phyloP scores from a whole-genome alignment of 2,113 vertebrate species.

The Hyperopisus bebe region DNA sequence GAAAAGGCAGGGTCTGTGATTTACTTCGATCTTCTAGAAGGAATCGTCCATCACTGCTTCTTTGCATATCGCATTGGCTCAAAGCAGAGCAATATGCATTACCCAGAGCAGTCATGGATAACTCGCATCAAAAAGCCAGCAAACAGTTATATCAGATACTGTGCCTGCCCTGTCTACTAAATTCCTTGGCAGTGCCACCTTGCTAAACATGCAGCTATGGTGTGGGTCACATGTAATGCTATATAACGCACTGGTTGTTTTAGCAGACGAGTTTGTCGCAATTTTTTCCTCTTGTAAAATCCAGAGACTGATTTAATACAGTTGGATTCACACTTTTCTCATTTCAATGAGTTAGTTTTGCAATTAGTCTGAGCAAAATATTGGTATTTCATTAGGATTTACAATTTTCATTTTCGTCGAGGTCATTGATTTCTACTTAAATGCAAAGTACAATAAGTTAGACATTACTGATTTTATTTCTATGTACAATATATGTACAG shows the following conservation, averaged over 20 bases:
- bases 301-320: neutral
- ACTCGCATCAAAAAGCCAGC: neutral
- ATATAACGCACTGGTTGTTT: neutral
- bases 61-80: neutral
- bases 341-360: neutral
- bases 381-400: neutral
- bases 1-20: conserved; percentile 5
- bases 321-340: neutral
- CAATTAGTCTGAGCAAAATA: neutral
- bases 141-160: too few species aligned
- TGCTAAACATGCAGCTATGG: neutral
- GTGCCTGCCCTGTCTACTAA: neutral
- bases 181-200: neutral
- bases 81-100: neutral
- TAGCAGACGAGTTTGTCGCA: neutral
- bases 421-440: neutral
- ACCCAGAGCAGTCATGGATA: neutral
- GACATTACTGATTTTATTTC: neutral
- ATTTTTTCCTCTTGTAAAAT: neutral
- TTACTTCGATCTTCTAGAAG: neutral
- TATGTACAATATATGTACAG: neutral
- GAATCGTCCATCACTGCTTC: neutral
- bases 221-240: neutral
- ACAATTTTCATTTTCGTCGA: neutral
- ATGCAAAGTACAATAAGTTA: neutral